Base-by-base conservation (phyloP, 2,113 vertebrate species). In the Apeltes quadracus region DNA sequence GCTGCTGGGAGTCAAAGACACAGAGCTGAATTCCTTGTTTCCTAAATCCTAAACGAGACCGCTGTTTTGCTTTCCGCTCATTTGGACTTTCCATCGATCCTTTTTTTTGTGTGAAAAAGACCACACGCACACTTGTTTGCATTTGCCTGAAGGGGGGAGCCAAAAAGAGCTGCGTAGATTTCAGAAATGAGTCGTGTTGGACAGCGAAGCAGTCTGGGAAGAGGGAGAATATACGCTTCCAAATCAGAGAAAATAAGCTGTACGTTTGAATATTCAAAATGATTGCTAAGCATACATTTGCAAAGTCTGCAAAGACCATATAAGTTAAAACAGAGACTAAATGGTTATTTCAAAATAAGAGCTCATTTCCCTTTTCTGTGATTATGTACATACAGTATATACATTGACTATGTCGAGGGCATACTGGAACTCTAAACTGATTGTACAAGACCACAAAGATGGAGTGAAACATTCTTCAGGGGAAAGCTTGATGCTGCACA, bases 41-140 rank as follows among this genome's bases (percentile, higher is more conserved):
- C 44, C 25, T 54, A 36, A 69, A 76, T 36, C 25, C 22, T 27
- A 46, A 58, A 58, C 58, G 44, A 72, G 50, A 57, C 29, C 2
- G 12, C n/a, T 3, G 9, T 41, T 20, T 48, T 53, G 7, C 38
- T 34, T 23, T 64, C 6, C 9, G 20, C 14, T 34, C 5, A 7
- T 34, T 53, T 14, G 14, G 15, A 22, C 48, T 27, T 50, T 58
- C 22, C 23, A 11, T 32, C 9, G 13, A n/a, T 3, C 20, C 4
- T 36, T 29, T 9, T 50, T 54, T 54, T 51, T 54, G 12, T 18
- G n/a, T n/a, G n/a, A n/a, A 38, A 66, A 56, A 20, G 10, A 59
- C 13, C 10, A 36, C 1, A 39, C 22, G 12, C 2, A 11, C 46
- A 48, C 5, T 9, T 27, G 38, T 64, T 32, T 63, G 18, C 50